Evolutionary conservation across 2,797 vertebrate genomes (phyloP).

Genomic region (Cirrhinus mrigala): DNA sequence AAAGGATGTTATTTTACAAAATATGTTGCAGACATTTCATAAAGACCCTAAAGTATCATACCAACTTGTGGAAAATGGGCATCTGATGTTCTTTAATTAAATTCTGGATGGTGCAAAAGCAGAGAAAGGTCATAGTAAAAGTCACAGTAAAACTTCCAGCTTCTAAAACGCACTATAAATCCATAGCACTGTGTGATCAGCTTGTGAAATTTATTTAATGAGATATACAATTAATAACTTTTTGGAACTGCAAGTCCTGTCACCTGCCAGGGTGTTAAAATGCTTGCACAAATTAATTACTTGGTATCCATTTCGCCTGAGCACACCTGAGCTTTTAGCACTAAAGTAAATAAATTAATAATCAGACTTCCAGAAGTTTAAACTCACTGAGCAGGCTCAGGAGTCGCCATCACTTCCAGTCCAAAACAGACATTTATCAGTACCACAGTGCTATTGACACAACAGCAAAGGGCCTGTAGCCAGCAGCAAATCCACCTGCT

Average conservation of each 20-base stretch:
- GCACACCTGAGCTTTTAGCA: conserved; percentile 20
- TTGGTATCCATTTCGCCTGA: neutral
- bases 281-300: conserved; percentile 5
- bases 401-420: neutral
- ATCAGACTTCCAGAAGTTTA: neutral
- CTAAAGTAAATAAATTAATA: neutral
- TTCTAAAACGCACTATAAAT: neutral
- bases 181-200: neutral
- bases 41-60: no score
- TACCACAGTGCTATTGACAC: conserved; percentile 69
- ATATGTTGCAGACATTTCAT: no score
- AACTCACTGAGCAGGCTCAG: neutral
- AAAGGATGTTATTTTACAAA: no score
- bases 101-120: conserved; percentile 11
- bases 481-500: conserved; percentile 70
- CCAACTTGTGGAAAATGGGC: no score
- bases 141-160: neutral
- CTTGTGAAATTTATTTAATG: neutral
- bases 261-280: neutral
- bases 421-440: conserved; percentile 10
- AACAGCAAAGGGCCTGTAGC: conserved; percentile 57
- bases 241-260: conserved; percentile 7
- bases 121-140: neutral
- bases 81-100: neutral
- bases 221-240: neutral